phyloP scores from a whole-genome alignment of 1,140 invertebrate species.

The Pararge aegeria region DNA sequence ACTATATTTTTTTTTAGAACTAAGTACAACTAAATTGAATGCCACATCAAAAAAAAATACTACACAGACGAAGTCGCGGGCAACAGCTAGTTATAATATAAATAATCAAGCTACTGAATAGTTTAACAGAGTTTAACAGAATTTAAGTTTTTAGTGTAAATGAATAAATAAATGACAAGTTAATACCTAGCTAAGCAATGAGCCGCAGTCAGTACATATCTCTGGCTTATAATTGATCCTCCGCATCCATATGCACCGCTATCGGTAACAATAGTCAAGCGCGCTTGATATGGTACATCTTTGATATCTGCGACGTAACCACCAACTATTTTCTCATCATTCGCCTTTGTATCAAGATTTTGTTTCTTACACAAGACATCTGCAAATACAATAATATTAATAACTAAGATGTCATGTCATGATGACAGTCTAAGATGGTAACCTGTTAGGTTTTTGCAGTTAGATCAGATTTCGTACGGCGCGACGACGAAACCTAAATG shows the following conservation, averaged over 20 bases:
- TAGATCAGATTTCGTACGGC: too few species aligned
- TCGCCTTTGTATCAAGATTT: background rate
- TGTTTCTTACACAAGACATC: background rate
- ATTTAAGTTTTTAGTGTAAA: too few species aligned
- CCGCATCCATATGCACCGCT: slow-evolving; percentile 52
- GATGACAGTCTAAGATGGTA: too few species aligned
- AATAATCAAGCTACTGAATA: too few species aligned
- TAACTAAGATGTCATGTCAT: background rate
- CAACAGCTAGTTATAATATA: too few species aligned
- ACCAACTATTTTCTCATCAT: slow-evolving; percentile 55
- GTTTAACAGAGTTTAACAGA: too few species aligned
- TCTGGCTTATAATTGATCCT: slow-evolving; percentile 56
- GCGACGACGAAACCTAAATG: too few species aligned
- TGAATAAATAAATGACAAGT: background rate
- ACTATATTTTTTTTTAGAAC: too few species aligned
- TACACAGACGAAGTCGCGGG: too few species aligned
- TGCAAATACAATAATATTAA: background rate
- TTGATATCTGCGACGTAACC: slow-evolving; percentile 54
- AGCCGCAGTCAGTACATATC: slow-evolving; percentile 55
- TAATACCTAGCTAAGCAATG: slow-evolving; percentile 26
- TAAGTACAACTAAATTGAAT: too few species aligned
- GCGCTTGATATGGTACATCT: slow-evolving; percentile 57
- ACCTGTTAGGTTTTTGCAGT: too few species aligned
- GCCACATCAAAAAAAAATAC: too few species aligned
- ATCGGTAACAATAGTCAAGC: slow-evolving; percentile 39